Base-by-base conservation (phyloP, 2,888 invertebrate genomes). In the Galeopsomyia nigrocyanea region DNA sequence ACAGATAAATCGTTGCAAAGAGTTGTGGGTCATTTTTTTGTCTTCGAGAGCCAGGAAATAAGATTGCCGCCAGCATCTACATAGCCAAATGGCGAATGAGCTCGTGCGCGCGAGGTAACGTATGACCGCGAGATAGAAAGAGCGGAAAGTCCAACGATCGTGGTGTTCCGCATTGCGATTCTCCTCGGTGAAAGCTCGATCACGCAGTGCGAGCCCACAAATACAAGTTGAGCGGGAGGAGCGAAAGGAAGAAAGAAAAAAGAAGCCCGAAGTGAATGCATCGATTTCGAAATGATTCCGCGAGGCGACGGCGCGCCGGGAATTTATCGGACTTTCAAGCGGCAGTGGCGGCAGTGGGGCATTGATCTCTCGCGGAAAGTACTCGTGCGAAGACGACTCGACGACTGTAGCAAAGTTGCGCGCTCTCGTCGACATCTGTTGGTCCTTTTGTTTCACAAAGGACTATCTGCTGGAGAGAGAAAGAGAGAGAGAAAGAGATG, bases 331-430 rank as follows among this genome's bases (percentile, higher is more conserved):
- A 65, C 71, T 61, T 55, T n/a, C 55, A 21, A 47, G 68, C 39
- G 7, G 13, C 39, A 16, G 51, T 56, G 39, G 39, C 13, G 39
- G 31, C 26, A 22, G 50, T 19, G 46, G 19, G 49, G 64, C 70
- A 70, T 70, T 60, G 64, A 70, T 71, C 71, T 71, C 71, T 19
- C 55, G 22, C 55, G 49, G 62, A 55, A 62, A 68, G 62, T 49
- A 49, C 57, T 58, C 69, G 51, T 13, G 39, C 39, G 39, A 58
- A 57, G 50, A 53, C 46, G 46, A n/a, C 21, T 16, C 49, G n/a
- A 14, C 21, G 51, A 26, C 16, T 26, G 17, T 58, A 49, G 57
- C 49, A 58, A 56, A 39, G 19, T 3, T 13, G 14, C 10, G 16
- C 17, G 13, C 49, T 0, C 55, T 21, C 56, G 16, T 17, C 21